A percentile compares a stretch with the other conserved stretches of the same genome.
Evolutionary conservation across 37 sponge, comb jelly and placozoan species (phyloP).

Genomic region (Aphrocallistes beatrix): DNA sequence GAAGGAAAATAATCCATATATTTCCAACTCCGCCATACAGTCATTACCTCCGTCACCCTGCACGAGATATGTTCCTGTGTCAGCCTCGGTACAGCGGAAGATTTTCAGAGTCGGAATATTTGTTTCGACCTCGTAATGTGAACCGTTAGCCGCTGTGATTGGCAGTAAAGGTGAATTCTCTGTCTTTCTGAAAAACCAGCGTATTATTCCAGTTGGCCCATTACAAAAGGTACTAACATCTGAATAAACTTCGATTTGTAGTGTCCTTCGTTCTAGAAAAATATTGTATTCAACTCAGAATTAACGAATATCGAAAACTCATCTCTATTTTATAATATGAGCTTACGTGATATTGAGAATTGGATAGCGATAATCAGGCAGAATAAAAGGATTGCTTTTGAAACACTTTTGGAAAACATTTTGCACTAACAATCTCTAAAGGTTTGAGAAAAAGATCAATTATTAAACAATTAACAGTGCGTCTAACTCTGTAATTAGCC

Average conservation of each 20-base stretch:
- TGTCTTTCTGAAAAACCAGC: neutral
- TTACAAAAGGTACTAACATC: neutral
- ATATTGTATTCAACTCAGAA: too few species aligned
- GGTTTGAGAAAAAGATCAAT: too few species aligned
- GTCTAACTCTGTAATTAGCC: too few species aligned
- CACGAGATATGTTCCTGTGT: neutral
- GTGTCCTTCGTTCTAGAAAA: neutral
- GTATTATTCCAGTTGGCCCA: neutral
- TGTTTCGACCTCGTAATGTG: neutral
- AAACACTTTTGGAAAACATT: too few species aligned
- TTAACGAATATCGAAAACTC: too few species aligned
- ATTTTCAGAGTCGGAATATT: neutral
- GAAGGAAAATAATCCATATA: neutral
- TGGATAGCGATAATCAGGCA: too few species aligned
- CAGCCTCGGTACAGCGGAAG: neutral
- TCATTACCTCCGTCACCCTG: neutral
- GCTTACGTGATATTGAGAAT: too few species aligned
- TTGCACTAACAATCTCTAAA: too few species aligned
- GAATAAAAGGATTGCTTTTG: too few species aligned
- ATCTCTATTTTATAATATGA: too few species aligned
- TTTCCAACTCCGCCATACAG: neutral
- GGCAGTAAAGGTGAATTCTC: neutral
- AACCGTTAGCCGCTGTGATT: neutral
- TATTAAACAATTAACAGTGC: too few species aligned
- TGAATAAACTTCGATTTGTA: neutral